A percentile compares a stretch with the other conserved stretches of the same genome.
phyloP scores from a whole-genome alignment of 53 echinoderm and acorn worm species.

The Pentamera pediparva region DNA sequence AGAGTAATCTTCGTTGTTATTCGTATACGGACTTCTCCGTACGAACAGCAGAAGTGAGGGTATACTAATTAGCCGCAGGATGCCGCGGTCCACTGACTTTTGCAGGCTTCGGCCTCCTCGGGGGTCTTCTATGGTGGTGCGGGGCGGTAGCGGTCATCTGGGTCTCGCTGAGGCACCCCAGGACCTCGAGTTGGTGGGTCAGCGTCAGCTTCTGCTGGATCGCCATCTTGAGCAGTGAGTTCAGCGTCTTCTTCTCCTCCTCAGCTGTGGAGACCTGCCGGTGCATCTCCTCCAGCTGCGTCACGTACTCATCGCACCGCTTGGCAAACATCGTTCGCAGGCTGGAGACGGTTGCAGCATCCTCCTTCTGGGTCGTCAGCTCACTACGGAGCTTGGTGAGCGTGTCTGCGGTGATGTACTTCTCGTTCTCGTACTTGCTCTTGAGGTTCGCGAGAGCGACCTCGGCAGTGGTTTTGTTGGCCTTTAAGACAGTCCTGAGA shows the following conservation, averaged over 20 bases:
- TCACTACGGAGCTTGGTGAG: conserved; percentile 87
- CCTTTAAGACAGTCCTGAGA: conserved; percentile 77
- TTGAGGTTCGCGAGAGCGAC: conserved; percentile 84
- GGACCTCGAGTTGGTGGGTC: conserved; percentile 86
- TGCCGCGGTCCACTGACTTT: conserved; percentile 78
- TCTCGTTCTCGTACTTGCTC: conserved; percentile 86
- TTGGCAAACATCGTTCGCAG: conserved; percentile 96
- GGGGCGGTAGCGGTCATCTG: conserved; percentile 9
- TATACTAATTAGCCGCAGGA: neutral
- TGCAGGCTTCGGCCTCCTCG: conserved; percentile 75
- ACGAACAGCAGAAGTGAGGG: neutral
- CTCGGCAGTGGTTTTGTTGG: conserved; percentile 86
- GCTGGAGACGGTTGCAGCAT: conserved; percentile 86
- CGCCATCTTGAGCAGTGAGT: conserved; percentile 93
- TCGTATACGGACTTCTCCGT: no score
- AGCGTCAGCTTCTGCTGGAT: conserved; percentile 95
- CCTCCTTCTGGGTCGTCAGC: conserved; percentile 84
- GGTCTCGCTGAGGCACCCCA: conserved; percentile 77
- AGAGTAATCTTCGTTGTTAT: no score
- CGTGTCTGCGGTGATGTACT: conserved; percentile 82
- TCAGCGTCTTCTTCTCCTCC: conserved; percentile 94
- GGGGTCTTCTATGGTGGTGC: conserved; percentile 21
- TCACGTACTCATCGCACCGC: conserved; percentile 94
- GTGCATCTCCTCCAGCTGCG: conserved; percentile 92
- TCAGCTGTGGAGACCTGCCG: conserved; percentile 76